Base-by-base conservation (phyloP, 2,113 vertebrate genomes). In the Pica pica region DNA sequence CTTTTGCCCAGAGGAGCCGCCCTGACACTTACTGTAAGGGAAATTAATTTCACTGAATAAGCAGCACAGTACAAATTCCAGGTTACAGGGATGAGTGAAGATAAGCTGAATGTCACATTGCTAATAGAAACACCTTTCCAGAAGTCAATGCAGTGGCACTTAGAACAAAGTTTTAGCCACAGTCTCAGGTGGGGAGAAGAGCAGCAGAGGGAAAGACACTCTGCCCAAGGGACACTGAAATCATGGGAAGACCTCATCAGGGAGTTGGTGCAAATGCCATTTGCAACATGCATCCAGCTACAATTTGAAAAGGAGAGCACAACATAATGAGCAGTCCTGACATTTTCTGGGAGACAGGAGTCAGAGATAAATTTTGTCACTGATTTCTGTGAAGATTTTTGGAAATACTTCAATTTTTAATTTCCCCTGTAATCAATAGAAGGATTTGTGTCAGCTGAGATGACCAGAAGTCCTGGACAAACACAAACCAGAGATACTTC, bases 1-100 rank as follows among this genome's bases (percentile, higher is more conserved):
- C 26, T 79, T 91, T 75, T 77, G 42, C 56, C 67, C 8, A 1
- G 75, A 35, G 46, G 24, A 73, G 41, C 59, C 3, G 0, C 71
- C 46, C 57, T 87, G 63, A 80, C 60, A 50, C 59, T 87, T 87
- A 82, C n/a, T 65, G 42, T 80, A 65, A 91, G 46, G 49, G 59
- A 83, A 87, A 87, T 79, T 15, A 2, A 65, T 93, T 91, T 85
- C 41, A 82, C 73, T 94, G 88, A 86, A 75, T 92, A 95, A 95
- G 71, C 76, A 92, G 52, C 46, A 74, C 86, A 86, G 84, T 91
- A 94, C 93, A 94, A 95, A 96, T 87, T 93, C 87, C 81, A 93
- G 59, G 68, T 90, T 90, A 74, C 28, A 88, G 88, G 55, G 59
- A 78, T 79, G 19, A 2, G 1, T 50, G 67, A 82, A 93, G 68